Percentiles rank a stretch among this genome's conserved stretches.
Conservation (phyloP, 2,797 vertebrate genomes). For the Myripristis jacobus region DNA sequence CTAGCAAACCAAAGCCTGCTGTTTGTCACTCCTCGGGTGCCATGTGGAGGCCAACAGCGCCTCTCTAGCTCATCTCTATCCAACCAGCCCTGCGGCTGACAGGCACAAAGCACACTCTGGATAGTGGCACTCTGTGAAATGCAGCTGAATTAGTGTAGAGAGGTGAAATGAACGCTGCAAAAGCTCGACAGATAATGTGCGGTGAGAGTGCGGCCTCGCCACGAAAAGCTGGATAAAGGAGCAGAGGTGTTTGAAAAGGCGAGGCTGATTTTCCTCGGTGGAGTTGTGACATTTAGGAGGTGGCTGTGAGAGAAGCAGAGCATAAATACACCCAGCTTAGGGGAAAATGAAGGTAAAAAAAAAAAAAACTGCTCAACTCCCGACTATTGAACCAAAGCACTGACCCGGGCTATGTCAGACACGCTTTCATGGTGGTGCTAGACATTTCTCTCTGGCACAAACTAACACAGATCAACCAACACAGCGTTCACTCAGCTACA, state of each 20-base stretch:
- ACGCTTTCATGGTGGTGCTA: not conserved
- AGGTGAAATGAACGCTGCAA: slow-evolving; percentile 27
- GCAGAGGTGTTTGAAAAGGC: slow-evolving; percentile 23
- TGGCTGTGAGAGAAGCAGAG: slow-evolving; percentile 10
- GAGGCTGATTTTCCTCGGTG: slow-evolving; percentile 9
- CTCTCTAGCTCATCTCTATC: not conserved
- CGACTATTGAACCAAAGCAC: not conserved
- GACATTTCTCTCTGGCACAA: not conserved
- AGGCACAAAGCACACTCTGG: not conserved
- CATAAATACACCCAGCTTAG: slow-evolving; percentile 21
- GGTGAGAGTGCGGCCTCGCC: not conserved
- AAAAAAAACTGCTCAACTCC: slow-evolving; percentile 14
- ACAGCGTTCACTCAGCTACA: not conserved
- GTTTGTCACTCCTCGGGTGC: not conserved
- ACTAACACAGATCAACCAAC: slow-evolving; percentile 2
- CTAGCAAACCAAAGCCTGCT: not conserved
- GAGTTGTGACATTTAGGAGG: slow-evolving; percentile 51
- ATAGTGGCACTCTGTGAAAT: slow-evolving; percentile 15
- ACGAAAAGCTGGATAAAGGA: slow-evolving; percentile 15
- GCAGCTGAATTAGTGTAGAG: slow-evolving; percentile 27
- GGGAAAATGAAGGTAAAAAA: slow-evolving; percentile 26
- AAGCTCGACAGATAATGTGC: slow-evolving; percentile 29
- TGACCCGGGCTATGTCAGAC: slow-evolving; percentile 11
- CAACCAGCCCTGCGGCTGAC: not conserved
- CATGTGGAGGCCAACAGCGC: not conserved